Evolutionary conservation across 2,797 vertebrate species (phyloP).

Genomic region (Hapalemur alaotrensis): DNA sequence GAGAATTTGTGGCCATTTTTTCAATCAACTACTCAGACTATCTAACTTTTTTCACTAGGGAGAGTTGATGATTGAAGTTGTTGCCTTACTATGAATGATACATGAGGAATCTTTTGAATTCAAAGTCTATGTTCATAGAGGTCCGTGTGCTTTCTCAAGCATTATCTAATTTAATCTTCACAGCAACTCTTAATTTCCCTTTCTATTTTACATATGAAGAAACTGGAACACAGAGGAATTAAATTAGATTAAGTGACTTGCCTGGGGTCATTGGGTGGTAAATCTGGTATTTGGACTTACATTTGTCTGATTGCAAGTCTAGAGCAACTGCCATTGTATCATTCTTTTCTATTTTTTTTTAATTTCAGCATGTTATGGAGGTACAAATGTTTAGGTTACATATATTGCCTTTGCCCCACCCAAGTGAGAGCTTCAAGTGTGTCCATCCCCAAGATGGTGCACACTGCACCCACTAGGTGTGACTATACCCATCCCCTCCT

Average conservation of each 20-base stretch:
- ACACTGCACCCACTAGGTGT: no score
- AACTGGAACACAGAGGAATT: not conserved
- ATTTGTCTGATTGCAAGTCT: not conserved
- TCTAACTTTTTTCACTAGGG: slow-evolving; percentile 18
- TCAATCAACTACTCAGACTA: not conserved
- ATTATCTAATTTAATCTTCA: slow-evolving; percentile 34
- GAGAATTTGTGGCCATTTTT: not conserved
- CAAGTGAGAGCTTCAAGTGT: no score
- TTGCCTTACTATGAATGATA: not conserved
- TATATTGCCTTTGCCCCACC: no score
- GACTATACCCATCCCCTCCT: no score
- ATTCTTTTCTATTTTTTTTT: not conserved
- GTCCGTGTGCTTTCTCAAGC: slow-evolving; percentile 20
- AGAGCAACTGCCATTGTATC: not conserved
- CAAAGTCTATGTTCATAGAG: not conserved
- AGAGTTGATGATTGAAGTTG: slow-evolving; percentile 1
- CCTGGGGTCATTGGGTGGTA: not conserved
- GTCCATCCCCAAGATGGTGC: no score
- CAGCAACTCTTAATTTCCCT: not conserved
- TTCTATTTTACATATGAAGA: not conserved
- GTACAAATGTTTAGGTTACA: no score
- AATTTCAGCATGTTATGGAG: no score
- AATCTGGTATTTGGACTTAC: not conserved
- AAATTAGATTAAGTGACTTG: not conserved
- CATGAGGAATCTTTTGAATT: slow-evolving; percentile 30